Conservation (phyloP, 2,113 vertebrate genomes). For the Carassius auratus region DNA sequence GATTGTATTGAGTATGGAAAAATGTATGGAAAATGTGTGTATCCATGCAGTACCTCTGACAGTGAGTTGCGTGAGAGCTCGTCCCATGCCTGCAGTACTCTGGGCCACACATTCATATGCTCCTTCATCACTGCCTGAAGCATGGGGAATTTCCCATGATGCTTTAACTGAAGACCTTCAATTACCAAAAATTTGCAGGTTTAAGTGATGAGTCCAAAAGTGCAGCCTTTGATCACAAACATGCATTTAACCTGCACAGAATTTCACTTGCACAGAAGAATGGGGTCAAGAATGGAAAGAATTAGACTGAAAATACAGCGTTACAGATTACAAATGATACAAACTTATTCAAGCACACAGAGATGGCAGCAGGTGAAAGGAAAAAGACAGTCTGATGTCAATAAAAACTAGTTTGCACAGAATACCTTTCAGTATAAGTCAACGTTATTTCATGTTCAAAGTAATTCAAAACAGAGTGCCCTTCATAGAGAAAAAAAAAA, state of each 20-base stretch:
- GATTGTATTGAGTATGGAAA: background rate
- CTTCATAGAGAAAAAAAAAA: background rate
- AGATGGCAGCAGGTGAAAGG: conserved; percentile 18
- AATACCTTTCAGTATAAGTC: conserved; percentile 44
- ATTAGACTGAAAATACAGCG: conserved; percentile 8
- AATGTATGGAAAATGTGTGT: background rate
- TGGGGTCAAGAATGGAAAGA: conserved; percentile 3
- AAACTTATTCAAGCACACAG: background rate
- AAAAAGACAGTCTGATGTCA: conserved; percentile 49
- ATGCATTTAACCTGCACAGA: background rate
- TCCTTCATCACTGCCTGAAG: conserved; percentile 81
- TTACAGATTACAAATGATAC: conserved; percentile 19
- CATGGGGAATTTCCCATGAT: conserved; percentile 84
- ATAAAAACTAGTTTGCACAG: conserved; percentile 33
- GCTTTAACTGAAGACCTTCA: conserved; percentile 77
- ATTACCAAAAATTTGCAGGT: conserved; percentile 48
- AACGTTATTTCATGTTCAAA: conserved; percentile 48
- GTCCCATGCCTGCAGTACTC: conserved; percentile 78
- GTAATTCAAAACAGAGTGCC: conserved; percentile 63
- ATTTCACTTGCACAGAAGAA: background rate
- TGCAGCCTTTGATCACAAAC: conserved; percentile 12
- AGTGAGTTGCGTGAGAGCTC: conserved; percentile 75
- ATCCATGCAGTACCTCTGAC: conserved; percentile 79
- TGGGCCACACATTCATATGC: conserved; percentile 82
- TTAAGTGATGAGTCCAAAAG: conserved; percentile 27